Evolutionary conservation across 2,888 invertebrate genomes (phyloP).

Genomic region (Exocentrus adspersus): DNA sequence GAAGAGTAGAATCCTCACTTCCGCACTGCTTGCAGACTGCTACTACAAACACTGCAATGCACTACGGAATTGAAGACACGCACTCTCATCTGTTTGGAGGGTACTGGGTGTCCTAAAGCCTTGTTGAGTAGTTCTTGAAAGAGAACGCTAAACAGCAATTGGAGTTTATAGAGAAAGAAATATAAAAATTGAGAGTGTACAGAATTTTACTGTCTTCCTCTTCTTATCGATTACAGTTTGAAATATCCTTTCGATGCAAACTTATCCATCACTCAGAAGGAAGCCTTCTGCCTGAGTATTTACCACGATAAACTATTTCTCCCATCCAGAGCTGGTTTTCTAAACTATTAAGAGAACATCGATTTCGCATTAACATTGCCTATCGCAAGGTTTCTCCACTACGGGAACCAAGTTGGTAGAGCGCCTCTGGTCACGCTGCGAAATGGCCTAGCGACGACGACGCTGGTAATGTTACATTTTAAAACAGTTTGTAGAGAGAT

Average conservation of each 20-base stretch:
- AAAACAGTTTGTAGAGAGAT: too few relatives aligned
- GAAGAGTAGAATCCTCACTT: conserved; percentile 73
- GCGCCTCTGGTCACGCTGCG: background rate
- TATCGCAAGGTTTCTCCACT: background rate
- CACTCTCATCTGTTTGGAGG: conserved; percentile 53
- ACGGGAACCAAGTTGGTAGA: background rate
- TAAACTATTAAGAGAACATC: conserved; percentile 1
- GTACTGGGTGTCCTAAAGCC: too few relatives aligned
- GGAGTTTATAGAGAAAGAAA: too few relatives aligned
- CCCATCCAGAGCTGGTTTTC: background rate
- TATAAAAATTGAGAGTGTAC: too few relatives aligned
- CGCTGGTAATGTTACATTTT: too few relatives aligned
- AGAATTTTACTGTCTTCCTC: too few relatives aligned
- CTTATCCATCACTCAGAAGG: too few relatives aligned
- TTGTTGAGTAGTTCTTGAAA: too few relatives aligned
- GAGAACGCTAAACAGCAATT: too few relatives aligned
- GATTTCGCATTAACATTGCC: conserved; percentile 1
- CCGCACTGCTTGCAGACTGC: conserved; percentile 93
- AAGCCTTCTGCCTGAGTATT: conserved; percentile 5
- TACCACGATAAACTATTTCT: background rate
- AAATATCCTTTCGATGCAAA: conserved; percentile 45
- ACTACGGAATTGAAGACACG: conserved; percentile 93
- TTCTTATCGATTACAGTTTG: too few relatives aligned
- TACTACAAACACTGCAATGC: conserved; percentile 88
- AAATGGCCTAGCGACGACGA: too few relatives aligned